Evolutionary conservation across 2,113 vertebrate species (phyloP), one percentile per base, ranked within the genome.

Genomic region (Rhinichthys klamathensis): DNA sequence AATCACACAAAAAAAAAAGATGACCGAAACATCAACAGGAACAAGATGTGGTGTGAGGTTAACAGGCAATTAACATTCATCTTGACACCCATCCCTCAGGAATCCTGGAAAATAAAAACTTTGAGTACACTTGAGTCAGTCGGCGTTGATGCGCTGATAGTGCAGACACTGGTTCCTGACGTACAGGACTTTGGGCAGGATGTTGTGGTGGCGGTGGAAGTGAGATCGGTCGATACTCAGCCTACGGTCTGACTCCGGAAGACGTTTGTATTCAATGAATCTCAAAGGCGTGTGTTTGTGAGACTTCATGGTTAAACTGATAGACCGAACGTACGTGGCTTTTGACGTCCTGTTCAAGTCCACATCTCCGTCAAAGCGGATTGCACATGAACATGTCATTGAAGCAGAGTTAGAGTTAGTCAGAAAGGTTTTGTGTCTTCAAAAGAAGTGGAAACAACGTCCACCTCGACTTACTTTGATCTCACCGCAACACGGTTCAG

Each of bases 171-270:
- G 70, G 27, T 85, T 85, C 80, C 80, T 87, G 79, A 54, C 46
- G 2, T n/a, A 10, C 5, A 25, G 73, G 13, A 23, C 51, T 85
- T 72, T 79, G 54, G 9, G 84, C 81, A 87, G 88, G 88, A 89
- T 84, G 72, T 74, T 84, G 88, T 83, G 84, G 84, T 54, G 56
- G 67, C n/a, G 60, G 25, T 80, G 60, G 81, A 81, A 49, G 23
- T 61, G 85, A 87, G 56, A 49, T 73, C n/a, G 77, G 67, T 79
- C 77, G 49, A 54, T 30, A 80, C 63, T 6, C 27, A 54, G 49
- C 49, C 49, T 74, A 63, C 32, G 49, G 58, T 79, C 77, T 84
- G 41, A 78, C 51, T 32, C 77, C 32, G 25, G 82, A 81, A 87
- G 58, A 69, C 11, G 60, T 76, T 76, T 58, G 32, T 49, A 58